Conservation (phyloP, 1,140 invertebrate genomes). For the Oncopeltus fasciatus region DNA sequence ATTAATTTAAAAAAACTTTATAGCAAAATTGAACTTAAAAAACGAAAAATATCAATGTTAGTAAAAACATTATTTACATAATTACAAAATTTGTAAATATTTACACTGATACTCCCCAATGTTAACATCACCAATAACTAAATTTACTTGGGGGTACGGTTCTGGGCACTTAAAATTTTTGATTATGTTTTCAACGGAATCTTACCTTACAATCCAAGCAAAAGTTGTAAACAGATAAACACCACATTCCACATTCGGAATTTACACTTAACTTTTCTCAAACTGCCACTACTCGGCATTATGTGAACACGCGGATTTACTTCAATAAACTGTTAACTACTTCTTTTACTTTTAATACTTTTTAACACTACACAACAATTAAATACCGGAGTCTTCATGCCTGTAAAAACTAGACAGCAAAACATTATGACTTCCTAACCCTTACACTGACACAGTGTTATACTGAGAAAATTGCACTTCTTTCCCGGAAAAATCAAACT, state of each 20-base stretch:
- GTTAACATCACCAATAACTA: slow-evolving; percentile 2
- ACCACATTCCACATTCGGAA: slow-evolving; percentile 18
- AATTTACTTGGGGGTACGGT: background rate
- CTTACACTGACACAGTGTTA: slow-evolving; percentile 6
- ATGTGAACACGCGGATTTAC: slow-evolving; percentile 1
- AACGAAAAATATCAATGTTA: background rate
- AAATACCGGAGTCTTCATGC: slow-evolving; percentile 8
- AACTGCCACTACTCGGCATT: slow-evolving; percentile 2
- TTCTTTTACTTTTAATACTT: background rate
- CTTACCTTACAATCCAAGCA: slow-evolving; percentile 17
- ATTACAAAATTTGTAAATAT: background rate
- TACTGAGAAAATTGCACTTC: background rate
- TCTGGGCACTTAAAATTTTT: background rate
- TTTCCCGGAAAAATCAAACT: slow-evolving; percentile 1
- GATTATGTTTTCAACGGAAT: slow-evolving; percentile 3
- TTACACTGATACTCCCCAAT: slow-evolving; percentile 2
- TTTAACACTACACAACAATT: slow-evolving; percentile 7
- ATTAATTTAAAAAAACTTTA: background rate
- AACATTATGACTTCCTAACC: slow-evolving; percentile 12
- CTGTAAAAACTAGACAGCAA: slow-evolving; percentile 10
- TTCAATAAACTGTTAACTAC: background rate
- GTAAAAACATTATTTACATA: too few relatives aligned
- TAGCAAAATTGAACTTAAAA: background rate
- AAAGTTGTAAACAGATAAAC: slow-evolving; percentile 16
- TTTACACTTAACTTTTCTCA: slow-evolving; percentile 17